These are phyloP conservation scores for Eucera pruinosa DNA, from an alignment of 2,888 invertebrate genomes.

Conservation along the genomic window DNA sequence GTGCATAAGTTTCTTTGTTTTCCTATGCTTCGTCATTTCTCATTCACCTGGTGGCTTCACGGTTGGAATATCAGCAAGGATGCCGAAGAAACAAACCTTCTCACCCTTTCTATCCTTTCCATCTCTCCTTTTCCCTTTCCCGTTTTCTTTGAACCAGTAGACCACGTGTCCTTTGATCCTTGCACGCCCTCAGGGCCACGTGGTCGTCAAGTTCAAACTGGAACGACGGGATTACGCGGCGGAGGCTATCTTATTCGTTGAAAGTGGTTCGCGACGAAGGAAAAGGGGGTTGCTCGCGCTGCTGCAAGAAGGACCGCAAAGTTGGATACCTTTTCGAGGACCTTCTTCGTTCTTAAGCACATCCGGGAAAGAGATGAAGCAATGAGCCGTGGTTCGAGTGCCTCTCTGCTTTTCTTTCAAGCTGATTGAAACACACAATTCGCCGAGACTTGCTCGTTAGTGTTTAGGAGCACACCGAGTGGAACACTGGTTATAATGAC, in stretches of 20 bases:
- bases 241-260: slow-evolving; percentile 34
- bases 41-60: not conserved
- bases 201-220: slow-evolving; percentile 61
- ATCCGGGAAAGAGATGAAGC: slow-evolving; percentile 4
- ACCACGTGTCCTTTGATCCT: slow-evolving; percentile 62
- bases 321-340: slow-evolving; percentile 37
- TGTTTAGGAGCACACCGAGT: not conserved
- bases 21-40: not conserved
- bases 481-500: not conserved
- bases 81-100: not conserved
- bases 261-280: slow-evolving; percentile 24
- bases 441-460: not conserved
- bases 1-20: not conserved
- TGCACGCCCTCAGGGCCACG: slow-evolving; percentile 41
- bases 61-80: slow-evolving; percentile 16
- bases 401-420: slow-evolving; percentile 6
- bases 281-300: not conserved
- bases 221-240: slow-evolving; percentile 47
- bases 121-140: no score
- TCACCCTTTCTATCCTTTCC: no score
- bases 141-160: slow-evolving; percentile 37
- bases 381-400: slow-evolving; percentile 28
- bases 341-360: slow-evolving; percentile 4
- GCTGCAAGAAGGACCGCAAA: slow-evolving; percentile 10
- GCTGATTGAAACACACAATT: slow-evolving; percentile 3